Percentiles rank a stretch among this genome's conserved stretches.
These are phyloP conservation scores for Regulus satrapa DNA, from an alignment of 2,113 vertebrate genomes.

Conservation along the genomic window DNA sequence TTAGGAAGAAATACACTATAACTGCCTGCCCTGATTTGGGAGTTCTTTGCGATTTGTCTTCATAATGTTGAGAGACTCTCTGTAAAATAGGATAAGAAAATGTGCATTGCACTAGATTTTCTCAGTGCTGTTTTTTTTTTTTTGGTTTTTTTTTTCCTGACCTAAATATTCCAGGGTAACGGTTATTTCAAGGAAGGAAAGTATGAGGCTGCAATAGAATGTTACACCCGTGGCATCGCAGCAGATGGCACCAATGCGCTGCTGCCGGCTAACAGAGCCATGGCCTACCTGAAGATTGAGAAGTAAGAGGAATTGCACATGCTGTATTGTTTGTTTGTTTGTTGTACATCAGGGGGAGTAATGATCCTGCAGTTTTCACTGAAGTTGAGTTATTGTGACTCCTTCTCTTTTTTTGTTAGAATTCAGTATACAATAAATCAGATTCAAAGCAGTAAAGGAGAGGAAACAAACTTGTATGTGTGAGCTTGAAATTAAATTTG, in stretches of 20 bases:
- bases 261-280: constrained; percentile 94
- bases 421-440: background rate
- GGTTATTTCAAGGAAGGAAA: constrained; percentile 95
- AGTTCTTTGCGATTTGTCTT: background rate
- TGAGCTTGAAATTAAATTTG: background rate
- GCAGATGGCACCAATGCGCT: constrained; percentile 87
- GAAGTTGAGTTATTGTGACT: background rate
- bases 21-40: background rate
- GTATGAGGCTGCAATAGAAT: constrained; percentile 88
- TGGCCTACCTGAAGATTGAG: constrained; percentile 91
- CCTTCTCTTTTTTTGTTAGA: background rate
- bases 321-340: background rate
- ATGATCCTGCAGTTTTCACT: background rate
- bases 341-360: background rate
- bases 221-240: constrained; percentile 87
- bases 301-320: constrained; percentile 71
- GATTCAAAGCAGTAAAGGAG: background rate
- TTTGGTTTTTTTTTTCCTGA: too few relatives aligned
- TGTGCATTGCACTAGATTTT: background rate
- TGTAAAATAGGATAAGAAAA: background rate
- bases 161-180: constrained; percentile 81
- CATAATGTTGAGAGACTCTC: background rate
- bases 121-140: background rate
- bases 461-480: background rate
- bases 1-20: background rate